phyloP scores from a whole-genome alignment of 2,113 vertebrate genomes.

The Colius striatus region DNA sequence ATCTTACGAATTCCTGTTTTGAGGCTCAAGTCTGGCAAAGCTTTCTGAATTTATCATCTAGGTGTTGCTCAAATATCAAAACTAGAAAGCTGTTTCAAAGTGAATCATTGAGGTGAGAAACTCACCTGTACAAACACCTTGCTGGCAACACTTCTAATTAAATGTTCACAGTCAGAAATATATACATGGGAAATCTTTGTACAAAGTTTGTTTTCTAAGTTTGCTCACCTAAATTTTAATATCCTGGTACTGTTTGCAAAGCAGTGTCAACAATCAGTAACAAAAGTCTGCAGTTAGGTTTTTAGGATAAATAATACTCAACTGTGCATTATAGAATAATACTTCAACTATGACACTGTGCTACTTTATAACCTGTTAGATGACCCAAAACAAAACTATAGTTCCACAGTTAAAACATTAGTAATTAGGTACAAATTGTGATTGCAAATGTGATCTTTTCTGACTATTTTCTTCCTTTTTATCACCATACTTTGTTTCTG shows the following conservation, averaged over 20 bases:
- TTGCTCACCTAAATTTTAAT: conserved; percentile 10
- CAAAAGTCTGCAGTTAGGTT: neutral
- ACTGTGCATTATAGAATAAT: neutral
- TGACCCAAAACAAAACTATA: neutral
- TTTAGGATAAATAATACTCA: neutral
- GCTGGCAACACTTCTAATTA: conserved; percentile 40
- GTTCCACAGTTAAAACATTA: neutral
- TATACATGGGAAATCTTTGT: neutral
- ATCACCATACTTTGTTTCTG: neutral
- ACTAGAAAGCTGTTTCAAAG: neutral
- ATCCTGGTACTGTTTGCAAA: neutral
- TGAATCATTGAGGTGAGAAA: neutral
- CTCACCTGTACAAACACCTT: neutral
- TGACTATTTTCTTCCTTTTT: neutral
- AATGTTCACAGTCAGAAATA: conserved; percentile 22
- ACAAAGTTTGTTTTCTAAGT: neutral
- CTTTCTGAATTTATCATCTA: neutral
- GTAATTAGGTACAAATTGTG: neutral
- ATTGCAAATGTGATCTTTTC: neutral
- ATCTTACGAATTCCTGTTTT: neutral
- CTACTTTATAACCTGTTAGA: neutral
- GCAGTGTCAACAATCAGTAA: neutral
- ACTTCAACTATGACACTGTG: neutral
- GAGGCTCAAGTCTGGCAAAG: neutral
- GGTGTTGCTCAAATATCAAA: neutral